Evolutionary conservation across 2,888 invertebrate genomes (phyloP).

Genomic region (Platycheirus rosarum): DNA sequence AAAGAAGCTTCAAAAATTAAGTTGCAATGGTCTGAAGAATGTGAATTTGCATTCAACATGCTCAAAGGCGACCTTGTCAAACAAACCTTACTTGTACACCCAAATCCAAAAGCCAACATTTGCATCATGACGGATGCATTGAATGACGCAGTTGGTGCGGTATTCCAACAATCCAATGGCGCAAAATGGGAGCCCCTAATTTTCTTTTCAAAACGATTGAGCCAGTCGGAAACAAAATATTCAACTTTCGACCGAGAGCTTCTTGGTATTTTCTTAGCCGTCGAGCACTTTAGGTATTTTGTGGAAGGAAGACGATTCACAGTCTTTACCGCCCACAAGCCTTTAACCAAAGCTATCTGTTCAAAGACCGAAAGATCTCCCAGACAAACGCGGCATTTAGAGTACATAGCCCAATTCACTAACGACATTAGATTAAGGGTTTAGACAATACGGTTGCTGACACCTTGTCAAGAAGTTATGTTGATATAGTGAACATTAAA

Average conservation of each 20-base stretch:
- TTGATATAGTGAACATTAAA: slow-evolving; percentile 1
- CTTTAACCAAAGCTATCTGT: slow-evolving; percentile 1
- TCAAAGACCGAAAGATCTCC: slow-evolving; percentile 1
- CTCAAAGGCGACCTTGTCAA: slow-evolving; percentile 20
- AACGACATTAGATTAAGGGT: background rate
- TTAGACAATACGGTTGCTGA: background rate
- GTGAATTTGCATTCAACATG: slow-evolving; percentile 1
- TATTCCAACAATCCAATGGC: slow-evolving; percentile 1
- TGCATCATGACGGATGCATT: slow-evolving; percentile 37
- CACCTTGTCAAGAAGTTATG: background rate
- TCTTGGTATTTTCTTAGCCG: background rate
- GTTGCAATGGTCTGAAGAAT: slow-evolving; percentile 11
- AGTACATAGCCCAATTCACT: background rate
- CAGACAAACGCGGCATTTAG: background rate
- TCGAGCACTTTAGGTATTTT: background rate
- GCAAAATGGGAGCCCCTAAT: no score
- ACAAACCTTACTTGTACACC: slow-evolving; percentile 22
- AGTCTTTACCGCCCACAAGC: background rate
- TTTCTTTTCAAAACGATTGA: no score
- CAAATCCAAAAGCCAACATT: slow-evolving; percentile 15
- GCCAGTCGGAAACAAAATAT: background rate
- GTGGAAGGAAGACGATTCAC: no score
- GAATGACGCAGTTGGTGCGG: slow-evolving; percentile 12
- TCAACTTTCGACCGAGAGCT: slow-evolving; percentile 3
- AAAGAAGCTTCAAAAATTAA: slow-evolving; percentile 5